phyloP scores from a whole-genome alignment of 2,888 invertebrate genomes.

The Nomada goodeniana region DNA sequence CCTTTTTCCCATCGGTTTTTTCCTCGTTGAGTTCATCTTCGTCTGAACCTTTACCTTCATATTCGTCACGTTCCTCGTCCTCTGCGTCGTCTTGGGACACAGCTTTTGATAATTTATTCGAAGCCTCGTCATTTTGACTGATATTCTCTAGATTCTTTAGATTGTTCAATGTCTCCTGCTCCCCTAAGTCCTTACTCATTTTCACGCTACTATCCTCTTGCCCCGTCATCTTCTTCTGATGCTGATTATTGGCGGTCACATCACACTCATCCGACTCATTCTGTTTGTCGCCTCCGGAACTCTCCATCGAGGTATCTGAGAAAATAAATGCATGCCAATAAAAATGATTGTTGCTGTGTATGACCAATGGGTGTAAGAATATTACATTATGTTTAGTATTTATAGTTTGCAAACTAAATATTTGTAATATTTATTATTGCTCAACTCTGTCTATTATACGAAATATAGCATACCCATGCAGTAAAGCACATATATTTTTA shows the following conservation, averaged over 20 bases:
- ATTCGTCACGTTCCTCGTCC: slow-evolving; percentile 69
- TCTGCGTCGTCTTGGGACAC: slow-evolving; percentile 66
- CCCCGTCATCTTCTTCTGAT: slow-evolving; percentile 62
- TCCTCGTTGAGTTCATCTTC: slow-evolving; percentile 68
- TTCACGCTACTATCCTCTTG: slow-evolving; percentile 55
- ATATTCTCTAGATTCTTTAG: slow-evolving; percentile 67
- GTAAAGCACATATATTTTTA: no score
- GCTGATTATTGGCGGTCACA: slow-evolving; percentile 68
- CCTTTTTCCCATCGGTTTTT: slow-evolving; percentile 71
- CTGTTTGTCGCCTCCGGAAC: slow-evolving; percentile 76
- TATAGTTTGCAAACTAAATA: no score
- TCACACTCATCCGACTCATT: slow-evolving; percentile 78
- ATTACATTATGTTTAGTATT: no score
- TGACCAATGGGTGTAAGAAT: no score
- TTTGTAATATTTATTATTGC: no score
- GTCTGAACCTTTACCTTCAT: slow-evolving; percentile 69
- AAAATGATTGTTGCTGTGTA: no score
- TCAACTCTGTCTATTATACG: no score
- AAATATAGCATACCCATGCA: no score
- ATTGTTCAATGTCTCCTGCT: slow-evolving; percentile 68
- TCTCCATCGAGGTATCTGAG: slow-evolving; percentile 80
- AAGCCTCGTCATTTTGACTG: slow-evolving; percentile 40
- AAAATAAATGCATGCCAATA: no score
- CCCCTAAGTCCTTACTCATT: slow-evolving; percentile 51
- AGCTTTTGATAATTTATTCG: slow-evolving; percentile 54